Evolutionary conservation across 2,888 invertebrate species (phyloP).

Genomic region (Byasa hedistus): DNA sequence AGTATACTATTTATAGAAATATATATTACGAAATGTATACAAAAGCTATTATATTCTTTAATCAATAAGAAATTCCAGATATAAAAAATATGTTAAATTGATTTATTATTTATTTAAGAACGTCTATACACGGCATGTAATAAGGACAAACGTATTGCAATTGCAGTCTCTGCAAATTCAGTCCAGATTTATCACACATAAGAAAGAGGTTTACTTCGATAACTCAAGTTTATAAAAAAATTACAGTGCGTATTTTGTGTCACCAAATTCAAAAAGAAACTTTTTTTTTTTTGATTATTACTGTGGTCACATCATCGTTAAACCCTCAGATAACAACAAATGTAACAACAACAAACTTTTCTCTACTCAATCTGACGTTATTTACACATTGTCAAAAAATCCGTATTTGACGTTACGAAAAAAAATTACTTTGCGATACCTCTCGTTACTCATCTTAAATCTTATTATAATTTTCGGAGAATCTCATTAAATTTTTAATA

Average conservation of each 20-base stretch:
- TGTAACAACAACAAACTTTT: neutral
- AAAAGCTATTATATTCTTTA: neutral
- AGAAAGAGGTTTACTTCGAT: no score
- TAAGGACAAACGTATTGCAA: no score
- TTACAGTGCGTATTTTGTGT: no score
- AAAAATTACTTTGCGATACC: neutral
- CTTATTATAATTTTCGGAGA: no score
- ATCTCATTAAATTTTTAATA: conserved; percentile 16
- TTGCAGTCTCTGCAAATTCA: no score
- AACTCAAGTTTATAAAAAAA: no score
- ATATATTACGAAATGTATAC: neutral
- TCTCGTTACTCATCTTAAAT: neutral
- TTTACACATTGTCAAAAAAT: neutral
- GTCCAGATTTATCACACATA: no score
- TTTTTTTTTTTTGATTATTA: no score
- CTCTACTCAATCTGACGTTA: neutral
- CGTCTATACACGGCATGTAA: no score
- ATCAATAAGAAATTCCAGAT: neutral
- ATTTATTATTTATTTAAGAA: no score
- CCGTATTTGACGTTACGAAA: neutral
- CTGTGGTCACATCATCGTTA: neutral
- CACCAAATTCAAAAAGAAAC: no score
- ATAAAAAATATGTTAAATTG: no score
- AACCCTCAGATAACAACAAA: neutral
- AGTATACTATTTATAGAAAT: neutral